Conservation (phyloP, 2,888 invertebrate genomes). For the Rotaria macrura region DNA sequence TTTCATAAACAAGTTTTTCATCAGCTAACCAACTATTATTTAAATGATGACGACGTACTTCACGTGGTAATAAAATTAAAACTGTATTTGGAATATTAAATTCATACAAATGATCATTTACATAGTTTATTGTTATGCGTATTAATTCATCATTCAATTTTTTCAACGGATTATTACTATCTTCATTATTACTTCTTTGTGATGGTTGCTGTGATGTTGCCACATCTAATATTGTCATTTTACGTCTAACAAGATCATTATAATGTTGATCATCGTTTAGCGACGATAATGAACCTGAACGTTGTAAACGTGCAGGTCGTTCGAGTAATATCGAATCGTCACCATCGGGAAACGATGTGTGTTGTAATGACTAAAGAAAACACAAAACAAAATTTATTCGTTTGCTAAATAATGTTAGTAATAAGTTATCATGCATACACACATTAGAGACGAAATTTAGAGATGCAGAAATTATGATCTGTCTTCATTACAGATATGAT, state of each 20-base stretch:
- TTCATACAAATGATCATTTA: neutral
- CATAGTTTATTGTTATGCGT: neutral
- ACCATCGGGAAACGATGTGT: neutral
- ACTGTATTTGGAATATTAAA: neutral
- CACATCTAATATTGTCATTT: neutral
- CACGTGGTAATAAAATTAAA: neutral
- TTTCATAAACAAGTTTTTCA: neutral
- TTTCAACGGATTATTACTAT: neutral
- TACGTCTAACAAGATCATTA: neutral
- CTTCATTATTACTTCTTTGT: neutral
- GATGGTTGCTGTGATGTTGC: neutral
- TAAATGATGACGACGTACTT: constrained; percentile 1
- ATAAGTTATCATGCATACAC: too few relatives aligned
- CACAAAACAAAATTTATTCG: neutral
- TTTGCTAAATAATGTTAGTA: too few relatives aligned
- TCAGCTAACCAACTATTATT: neutral
- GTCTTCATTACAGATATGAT: too few relatives aligned
- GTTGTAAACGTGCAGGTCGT: neutral
- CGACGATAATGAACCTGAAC: neutral
- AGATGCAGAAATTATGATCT: too few relatives aligned
- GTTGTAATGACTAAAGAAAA: neutral
- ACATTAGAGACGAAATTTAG: too few relatives aligned
- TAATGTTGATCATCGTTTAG: neutral
- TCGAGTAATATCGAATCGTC: neutral
- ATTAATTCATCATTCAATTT: neutral